Base-by-base conservation (phyloP, 1,140 invertebrate species). In the Xylocopa sonorina region DNA sequence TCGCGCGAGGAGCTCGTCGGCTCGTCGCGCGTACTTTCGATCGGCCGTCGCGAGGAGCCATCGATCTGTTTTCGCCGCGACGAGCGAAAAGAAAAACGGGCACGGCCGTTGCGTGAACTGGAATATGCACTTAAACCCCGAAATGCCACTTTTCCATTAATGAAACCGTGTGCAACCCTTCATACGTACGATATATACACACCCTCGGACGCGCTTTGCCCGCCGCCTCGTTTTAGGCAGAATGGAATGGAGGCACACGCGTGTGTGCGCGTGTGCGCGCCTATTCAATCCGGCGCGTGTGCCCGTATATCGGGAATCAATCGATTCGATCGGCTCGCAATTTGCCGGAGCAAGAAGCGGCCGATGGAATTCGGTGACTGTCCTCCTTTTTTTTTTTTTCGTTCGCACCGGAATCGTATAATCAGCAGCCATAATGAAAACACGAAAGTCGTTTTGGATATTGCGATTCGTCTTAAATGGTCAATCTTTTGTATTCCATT, bases 81-180 rank as follows among this genome's bases (percentile, higher is more conserved):
- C 51, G 41, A 41, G n/a, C 64, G 79, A 51, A 71, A 80, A 75
- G 71, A 63, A 66, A 79, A n/a, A n/a, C n/a, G 74, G 71, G 76
- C 80, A 80, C 86, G 78, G 76, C 62, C 77, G 53, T 51, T 68
- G 51, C 79, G 71, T 57, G 82, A 87, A 91, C 89, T 88, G 88
- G 88, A 88, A 90, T 90, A 91, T 89, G 89, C 90, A 91, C 90
- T 91, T 91, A 90, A 91, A 91, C 88, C 90, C 86, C 88, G 84
- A 90, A 91, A 91, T 91, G 85, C 86, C 88, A 89, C 89, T 90
- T 90, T 90, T 89, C 90, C 90, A 91, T 91, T 91, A 91, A 88
- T 89, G 88, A 90, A 90, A 89, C 53, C 58, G 81, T 87, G 87
- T 86, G 86, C 89, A 89, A 88, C 87, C 88, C 86, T 90, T 90